Base-by-base conservation (phyloP, 1,140 invertebrate species). In the Drosophila rhopaloa region DNA sequence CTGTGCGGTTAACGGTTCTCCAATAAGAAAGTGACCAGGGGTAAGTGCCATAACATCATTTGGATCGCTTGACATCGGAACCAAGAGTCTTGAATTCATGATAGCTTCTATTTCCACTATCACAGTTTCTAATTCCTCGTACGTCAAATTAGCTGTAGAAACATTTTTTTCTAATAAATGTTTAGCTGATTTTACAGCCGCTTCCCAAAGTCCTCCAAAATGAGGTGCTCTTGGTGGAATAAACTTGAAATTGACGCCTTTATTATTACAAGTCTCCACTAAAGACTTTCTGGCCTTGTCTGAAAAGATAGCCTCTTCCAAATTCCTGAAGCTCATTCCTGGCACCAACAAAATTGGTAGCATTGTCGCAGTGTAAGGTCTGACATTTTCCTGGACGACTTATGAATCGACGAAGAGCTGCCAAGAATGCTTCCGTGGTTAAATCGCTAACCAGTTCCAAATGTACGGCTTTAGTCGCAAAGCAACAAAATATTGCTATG, bases 281-380 rank as follows among this genome's bases (percentile, higher is more conserved):
- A 19, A 1, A 19, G 19, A 19, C 19, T 19, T 19, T 19, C 19
- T 19, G 19, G 19, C 19, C 19, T 19, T 2, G 19, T 19, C 19
- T 19, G 19, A 19, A 19, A 35, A 11, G 10, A 59, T 47, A 1
- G 32, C 43, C 5, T 58, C 16, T 6, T 59, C 29, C 7, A n/a
- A 48, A n/a, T 10, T 59, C 43, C 11, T 59, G 32, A 11, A 59
- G 13, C 29, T 59, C 38, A 29, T 38, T 59, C 9, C 16, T 14
- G 8, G 57, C 57, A 37, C 56, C 29, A 29, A 51, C 24, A 29
- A 61, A 61, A 16, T 61, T 61, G 1, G 35, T 50, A n/a, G 57
- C 57, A 19, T 50, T 60, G 37, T 50, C 58, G 24, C 58, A 65
- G 5, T 61, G 57, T 13, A 58, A 11, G 8, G 43, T 35, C 13